A percentile compares a stretch with the other conserved stretches of the same genome.
phyloP scores from a whole-genome alignment of 2,888 invertebrate species.

The Pachydiplax longipennis region DNA sequence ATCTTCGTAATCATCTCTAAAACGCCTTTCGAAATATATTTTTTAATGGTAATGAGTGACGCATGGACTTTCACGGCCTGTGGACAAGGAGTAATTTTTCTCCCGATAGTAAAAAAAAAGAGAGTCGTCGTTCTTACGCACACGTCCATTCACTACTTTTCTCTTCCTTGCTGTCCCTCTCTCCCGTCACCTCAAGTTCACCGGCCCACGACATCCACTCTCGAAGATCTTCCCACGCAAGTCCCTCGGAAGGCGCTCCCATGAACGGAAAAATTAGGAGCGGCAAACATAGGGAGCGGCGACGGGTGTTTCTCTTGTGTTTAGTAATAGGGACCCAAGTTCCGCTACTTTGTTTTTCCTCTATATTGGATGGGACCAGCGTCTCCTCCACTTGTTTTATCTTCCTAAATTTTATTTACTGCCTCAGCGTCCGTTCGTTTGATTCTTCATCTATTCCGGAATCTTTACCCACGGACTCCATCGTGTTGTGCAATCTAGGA shows the following conservation, averaged over 20 bases:
- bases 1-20: too few species aligned
- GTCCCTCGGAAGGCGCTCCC: background rate
- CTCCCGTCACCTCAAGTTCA: background rate
- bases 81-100: background rate
- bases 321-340: background rate
- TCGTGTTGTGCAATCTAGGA: too few species aligned
- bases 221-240: background rate
- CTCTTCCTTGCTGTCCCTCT: background rate
- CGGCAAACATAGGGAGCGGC: background rate
- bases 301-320: background rate
- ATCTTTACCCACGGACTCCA: too few species aligned
- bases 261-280: background rate
- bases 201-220: background rate
- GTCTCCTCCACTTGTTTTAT: background rate
- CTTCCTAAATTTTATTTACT: background rate
- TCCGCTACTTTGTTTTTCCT: background rate
- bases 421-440: too few species aligned
- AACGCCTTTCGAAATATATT: too few species aligned
- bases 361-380: background rate
- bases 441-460: too few species aligned
- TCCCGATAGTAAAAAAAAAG: background rate
- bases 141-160: background rate
- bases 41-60: too few species aligned
- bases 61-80: too few species aligned
- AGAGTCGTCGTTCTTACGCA: background rate